Evolutionary conservation across 2,797 vertebrate genomes (phyloP).

Genomic region (Syngnathus acus): DNA sequence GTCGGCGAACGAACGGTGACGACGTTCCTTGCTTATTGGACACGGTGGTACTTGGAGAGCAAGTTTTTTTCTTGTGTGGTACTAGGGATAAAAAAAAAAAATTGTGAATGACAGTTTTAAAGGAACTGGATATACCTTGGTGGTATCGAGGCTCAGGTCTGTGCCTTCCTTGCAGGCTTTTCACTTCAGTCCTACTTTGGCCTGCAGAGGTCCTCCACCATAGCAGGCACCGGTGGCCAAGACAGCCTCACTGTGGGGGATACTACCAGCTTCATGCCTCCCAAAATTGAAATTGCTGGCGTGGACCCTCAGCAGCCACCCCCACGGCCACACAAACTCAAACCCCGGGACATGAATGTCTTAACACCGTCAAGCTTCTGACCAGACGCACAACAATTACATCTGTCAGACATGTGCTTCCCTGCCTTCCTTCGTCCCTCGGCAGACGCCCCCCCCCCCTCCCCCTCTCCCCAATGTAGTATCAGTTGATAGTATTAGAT

Average conservation of each 20-base stretch:
- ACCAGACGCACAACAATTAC: constrained; percentile 28
- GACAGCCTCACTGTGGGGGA: constrained; percentile 76
- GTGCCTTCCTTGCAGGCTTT: constrained; percentile 65
- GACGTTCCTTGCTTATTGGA: too few species aligned
- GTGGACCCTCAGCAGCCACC: constrained; percentile 69
- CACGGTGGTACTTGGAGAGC: too few species aligned
- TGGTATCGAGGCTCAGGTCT: neutral
- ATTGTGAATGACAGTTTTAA: too few species aligned
- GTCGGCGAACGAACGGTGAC: too few species aligned
- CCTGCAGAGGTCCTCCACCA: constrained; percentile 82
- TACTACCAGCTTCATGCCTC: constrained; percentile 71
- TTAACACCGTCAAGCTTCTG: constrained; percentile 92
- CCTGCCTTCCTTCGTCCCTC: constrained; percentile 17
- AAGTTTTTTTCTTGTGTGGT: too few species aligned
- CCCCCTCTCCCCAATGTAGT: neutral
- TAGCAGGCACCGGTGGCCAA: constrained; percentile 82
- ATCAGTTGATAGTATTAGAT: neutral
- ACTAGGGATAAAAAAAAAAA: too few species aligned
- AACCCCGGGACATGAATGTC: constrained; percentile 90
- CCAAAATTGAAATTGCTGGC: constrained; percentile 77
- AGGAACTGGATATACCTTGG: neutral
- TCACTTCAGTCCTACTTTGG: constrained; percentile 84
- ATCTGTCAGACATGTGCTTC: constrained; percentile 14
- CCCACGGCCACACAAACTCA: constrained; percentile 80
- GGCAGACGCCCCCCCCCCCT: neutral